Percentiles rank a stretch among this genome's conserved stretches.
Conservation (phyloP, 2,797 vertebrate species). For the Allobates femoralis region DNA sequence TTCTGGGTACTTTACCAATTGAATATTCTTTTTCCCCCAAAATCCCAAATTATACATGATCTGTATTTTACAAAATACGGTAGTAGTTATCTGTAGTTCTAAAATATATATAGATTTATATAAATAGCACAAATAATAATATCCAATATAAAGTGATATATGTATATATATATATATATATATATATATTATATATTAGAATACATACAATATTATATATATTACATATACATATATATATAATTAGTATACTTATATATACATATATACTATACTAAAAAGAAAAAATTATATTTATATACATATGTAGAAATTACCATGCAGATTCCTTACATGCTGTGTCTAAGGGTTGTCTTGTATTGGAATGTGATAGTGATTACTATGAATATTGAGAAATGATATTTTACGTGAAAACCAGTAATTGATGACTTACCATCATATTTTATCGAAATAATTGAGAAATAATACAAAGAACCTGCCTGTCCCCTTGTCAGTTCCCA, state of each 20-base stretch:
- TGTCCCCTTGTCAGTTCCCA: not conserved
- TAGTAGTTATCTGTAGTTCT: not conserved
- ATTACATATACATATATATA: no score
- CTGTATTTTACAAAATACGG: not conserved
- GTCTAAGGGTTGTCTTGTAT: not conserved
- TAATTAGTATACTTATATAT: no score
- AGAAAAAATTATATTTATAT: no score
- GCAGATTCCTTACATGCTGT: not conserved
- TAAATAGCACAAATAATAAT: no score
- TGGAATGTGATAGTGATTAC: not conserved
- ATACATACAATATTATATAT: no score
- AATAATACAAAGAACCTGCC: not conserved
- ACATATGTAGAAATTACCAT: not conserved
- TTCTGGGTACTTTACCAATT: constrained; percentile 4
- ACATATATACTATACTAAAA: no score
- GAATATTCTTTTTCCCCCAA: not conserved
- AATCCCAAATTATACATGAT: not conserved
- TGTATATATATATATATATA: no score
- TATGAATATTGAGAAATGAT: not conserved
- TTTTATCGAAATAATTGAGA: not conserved
- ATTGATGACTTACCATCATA: not conserved
- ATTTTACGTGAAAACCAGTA: not conserved
- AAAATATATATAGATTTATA: no score
- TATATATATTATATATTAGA: no score
- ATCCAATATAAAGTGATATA: no score